Percentiles rank a stretch among this genome's conserved stretches.
These are phyloP conservation scores for Toxotes lorentzi DNA, from an alignment of 2,797 vertebrate genomes.

Conservation along the genomic window DNA sequence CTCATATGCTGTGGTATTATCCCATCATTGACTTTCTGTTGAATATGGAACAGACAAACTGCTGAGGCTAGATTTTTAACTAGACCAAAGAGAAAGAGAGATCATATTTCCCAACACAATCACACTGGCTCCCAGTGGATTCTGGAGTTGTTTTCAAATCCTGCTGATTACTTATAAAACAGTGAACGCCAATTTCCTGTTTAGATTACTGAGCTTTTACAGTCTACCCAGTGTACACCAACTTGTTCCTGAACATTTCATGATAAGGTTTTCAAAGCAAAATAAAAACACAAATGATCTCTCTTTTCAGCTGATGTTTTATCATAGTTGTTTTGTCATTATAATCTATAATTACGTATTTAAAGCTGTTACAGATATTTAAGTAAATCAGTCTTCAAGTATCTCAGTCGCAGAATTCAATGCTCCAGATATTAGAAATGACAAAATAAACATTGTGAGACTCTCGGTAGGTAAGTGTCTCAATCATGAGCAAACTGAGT, in stretches of 20 bases:
- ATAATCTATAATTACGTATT: not conserved
- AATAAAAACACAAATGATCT: not conserved
- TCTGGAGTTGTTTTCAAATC: constrained; percentile 27
- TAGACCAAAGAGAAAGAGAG: constrained; percentile 5
- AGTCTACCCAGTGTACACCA: not conserved
- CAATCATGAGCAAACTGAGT: too few relatives aligned
- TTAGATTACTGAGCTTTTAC: constrained; percentile 43
- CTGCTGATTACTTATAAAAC: constrained; percentile 43
- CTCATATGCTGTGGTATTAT: not conserved
- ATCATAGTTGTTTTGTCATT: not conserved
- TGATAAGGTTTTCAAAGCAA: not conserved
- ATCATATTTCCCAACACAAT: constrained; percentile 36
- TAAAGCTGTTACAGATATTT: not conserved
- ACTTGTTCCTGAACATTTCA: not conserved
- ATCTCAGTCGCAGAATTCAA: not conserved
- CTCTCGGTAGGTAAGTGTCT: too few relatives aligned
- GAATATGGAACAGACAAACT: constrained; percentile 25
- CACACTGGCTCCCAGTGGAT: constrained; percentile 29
- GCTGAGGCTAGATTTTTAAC: constrained; percentile 27
- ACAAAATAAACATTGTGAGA: too few relatives aligned
- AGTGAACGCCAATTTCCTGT: constrained; percentile 50
- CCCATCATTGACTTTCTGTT: constrained; percentile 18
- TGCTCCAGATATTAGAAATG: too few relatives aligned
- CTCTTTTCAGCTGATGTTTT: not conserved
- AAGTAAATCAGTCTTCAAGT: too few relatives aligned